Evolutionary conservation across 2,113 vertebrate species (phyloP).

Genomic region (Hippoglossus stenolepis): DNA sequence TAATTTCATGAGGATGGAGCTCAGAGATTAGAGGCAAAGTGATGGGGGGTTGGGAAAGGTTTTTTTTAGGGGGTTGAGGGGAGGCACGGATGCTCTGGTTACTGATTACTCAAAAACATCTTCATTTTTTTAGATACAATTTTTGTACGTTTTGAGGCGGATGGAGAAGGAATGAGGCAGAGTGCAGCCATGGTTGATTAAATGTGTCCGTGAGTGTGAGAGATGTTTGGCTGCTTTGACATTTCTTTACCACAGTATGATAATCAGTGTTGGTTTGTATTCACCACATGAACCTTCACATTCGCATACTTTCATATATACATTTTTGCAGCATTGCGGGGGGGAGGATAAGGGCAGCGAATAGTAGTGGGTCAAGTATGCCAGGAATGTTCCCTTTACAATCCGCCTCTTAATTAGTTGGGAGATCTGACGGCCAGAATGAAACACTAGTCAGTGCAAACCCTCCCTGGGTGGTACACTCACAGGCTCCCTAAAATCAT

Average conservation of each 20-base stretch:
- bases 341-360: constrained; percentile 49
- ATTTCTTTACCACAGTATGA: neutral
- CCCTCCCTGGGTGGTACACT: constrained; percentile 54
- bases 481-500: constrained; percentile 14
- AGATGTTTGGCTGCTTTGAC: neutral
- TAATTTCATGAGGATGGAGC: constrained; percentile 55
- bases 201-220: neutral
- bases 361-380: constrained; percentile 69
- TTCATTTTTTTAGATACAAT: neutral
- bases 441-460: constrained; percentile 70
- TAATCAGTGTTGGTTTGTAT: neutral
- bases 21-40: constrained; percentile 38
- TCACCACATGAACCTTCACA: neutral
- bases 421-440: constrained; percentile 70
- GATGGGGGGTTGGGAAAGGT: constrained; percentile 23
- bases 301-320: constrained; percentile 4
- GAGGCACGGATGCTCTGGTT: constrained; percentile 19
- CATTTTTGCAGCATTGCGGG: neutral
- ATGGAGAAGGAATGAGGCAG: neutral
- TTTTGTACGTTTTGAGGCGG: neutral
- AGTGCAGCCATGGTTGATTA: neutral
- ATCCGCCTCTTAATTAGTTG: constrained; percentile 67
- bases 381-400: constrained; percentile 72
- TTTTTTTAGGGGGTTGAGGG: constrained; percentile 1
- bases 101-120: constrained; percentile 16